Conservation (phyloP, 1,140 invertebrate genomes). For the Aphelenchoides besseyi region DNA sequence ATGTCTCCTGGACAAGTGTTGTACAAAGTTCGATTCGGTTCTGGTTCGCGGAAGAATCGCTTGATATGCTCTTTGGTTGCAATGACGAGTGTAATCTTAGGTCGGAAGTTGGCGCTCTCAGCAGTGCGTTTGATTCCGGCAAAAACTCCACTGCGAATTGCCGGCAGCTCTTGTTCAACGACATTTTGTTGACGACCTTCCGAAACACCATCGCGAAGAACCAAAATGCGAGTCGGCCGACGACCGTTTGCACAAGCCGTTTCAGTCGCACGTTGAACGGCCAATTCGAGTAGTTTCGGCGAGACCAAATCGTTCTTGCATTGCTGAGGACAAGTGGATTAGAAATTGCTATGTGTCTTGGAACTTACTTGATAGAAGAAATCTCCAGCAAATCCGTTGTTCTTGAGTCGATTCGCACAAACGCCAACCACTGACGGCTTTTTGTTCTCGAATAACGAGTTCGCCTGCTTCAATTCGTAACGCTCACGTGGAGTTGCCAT, state of each 20-base stretch:
- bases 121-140: background rate
- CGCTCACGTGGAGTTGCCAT: background rate
- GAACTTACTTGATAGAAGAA: background rate
- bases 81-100: constrained; percentile 29
- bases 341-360: background rate
- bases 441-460: background rate
- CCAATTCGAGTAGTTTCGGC: background rate
- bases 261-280: background rate
- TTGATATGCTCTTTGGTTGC: constrained; percentile 36
- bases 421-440: constrained; percentile 6
- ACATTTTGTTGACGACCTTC: constrained; percentile 33
- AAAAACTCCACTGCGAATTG: constrained; percentile 23
- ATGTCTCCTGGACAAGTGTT: constrained; percentile 28
- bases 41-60: constrained; percentile 25
- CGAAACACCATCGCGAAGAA: constrained; percentile 24
- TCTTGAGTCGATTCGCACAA: constrained; percentile 9
- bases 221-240: too few relatives aligned
- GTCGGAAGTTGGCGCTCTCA: constrained; percentile 21
- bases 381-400: constrained; percentile 4
- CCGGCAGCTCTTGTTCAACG: constrained; percentile 29
- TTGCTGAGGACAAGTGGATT: background rate
- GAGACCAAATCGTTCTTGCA: background rate
- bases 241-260: background rate
- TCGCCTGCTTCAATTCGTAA: background rate
- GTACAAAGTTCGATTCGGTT: constrained; percentile 20